Evolutionary conservation across 1,140 invertebrate species (phyloP).

Genomic region (Plutomurus gul): DNA sequence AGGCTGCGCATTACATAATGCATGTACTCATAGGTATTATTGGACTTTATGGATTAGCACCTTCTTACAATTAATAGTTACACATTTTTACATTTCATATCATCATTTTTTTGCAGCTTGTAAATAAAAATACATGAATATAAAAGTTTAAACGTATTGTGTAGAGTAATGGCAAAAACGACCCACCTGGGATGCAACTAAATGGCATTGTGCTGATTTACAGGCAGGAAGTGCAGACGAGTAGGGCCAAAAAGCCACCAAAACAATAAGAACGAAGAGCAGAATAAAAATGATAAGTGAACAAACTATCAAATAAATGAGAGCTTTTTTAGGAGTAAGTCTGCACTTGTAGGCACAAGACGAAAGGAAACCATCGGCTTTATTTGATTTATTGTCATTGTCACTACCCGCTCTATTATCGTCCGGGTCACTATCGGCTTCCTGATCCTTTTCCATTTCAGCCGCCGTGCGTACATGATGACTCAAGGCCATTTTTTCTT

Average conservation of each 20-base stretch:
- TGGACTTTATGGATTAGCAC: too few relatives aligned
- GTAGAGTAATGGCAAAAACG: too few relatives aligned
- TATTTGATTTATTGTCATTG: not conserved
- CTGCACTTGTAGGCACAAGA: conserved; percentile 46
- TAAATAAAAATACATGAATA: too few relatives aligned
- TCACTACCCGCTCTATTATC: not conserved
- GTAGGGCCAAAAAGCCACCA: conserved; percentile 57
- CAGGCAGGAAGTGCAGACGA: conserved; percentile 39
- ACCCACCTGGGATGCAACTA: conserved; percentile 40
- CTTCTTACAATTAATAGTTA: too few relatives aligned
- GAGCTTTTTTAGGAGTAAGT: conserved; percentile 55
- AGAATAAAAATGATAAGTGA: conserved; percentile 55
- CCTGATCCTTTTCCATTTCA: not conserved
- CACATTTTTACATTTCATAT: not conserved
- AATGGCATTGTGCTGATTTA: conserved; percentile 42
- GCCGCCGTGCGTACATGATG: not conserved
- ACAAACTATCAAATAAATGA: conserved; percentile 54
- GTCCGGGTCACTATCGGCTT: conserved; percentile 29
- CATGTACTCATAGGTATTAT: too few relatives aligned
- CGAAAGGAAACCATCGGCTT: not conserved
- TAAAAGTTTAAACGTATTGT: too few relatives aligned
- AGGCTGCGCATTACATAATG: too few relatives aligned
- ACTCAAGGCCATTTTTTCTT: conserved; percentile 6
- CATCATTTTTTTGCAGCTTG: too few relatives aligned
- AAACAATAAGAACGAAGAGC: conserved; percentile 56